phyloP scores from a whole-genome alignment of 2,797 vertebrate genomes.

The Holocentrus rufus region DNA sequence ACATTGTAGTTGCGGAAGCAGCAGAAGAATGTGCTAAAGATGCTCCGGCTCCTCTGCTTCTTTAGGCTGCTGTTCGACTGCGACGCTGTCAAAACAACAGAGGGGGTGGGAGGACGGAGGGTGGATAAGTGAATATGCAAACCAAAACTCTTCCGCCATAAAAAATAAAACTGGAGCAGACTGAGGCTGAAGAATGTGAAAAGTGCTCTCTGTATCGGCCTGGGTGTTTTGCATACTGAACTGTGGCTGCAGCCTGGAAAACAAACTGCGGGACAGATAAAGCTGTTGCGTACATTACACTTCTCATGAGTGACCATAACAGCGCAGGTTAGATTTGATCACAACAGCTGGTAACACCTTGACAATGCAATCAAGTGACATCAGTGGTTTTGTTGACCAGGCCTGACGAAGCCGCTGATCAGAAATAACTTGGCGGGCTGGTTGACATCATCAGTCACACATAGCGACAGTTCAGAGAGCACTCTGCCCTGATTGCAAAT shows the following conservation, averaged over 20 bases:
- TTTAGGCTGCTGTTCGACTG: conserved; percentile 93
- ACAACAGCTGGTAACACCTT: conserved; percentile 47
- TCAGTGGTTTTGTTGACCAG: conserved; percentile 49
- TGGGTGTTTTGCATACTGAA: conserved; percentile 33
- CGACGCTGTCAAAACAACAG: conserved; percentile 80
- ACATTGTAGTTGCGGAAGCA: conserved; percentile 96
- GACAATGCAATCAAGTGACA: conserved; percentile 48
- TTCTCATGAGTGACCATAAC: conserved; percentile 17
- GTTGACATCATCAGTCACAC: conserved; percentile 69
- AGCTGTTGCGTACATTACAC: conserved; percentile 2
- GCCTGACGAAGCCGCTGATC: conserved; percentile 55
- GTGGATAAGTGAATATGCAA: conserved; percentile 44
- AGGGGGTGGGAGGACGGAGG: neutral
- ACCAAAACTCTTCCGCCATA: conserved; percentile 14
- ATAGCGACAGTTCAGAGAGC: conserved; percentile 51
- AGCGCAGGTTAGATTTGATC: conserved; percentile 15
- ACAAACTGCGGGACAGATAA: conserved; percentile 22
- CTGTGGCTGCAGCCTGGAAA: neutral
- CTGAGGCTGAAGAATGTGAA: neutral
- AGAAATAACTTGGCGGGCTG: conserved; percentile 62
- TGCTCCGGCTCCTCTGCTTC: conserved; percentile 92
- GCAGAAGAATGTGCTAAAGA: conserved; percentile 97
- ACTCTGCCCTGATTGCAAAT: conserved; percentile 67
- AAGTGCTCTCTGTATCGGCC: conserved; percentile 11
- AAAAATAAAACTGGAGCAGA: conserved; percentile 22